Evolutionary conservation across 64 coral and sea anemone genomes (phyloP), one percentile per base, ranked within the genome.

Genomic region (Montipora cactus): DNA sequence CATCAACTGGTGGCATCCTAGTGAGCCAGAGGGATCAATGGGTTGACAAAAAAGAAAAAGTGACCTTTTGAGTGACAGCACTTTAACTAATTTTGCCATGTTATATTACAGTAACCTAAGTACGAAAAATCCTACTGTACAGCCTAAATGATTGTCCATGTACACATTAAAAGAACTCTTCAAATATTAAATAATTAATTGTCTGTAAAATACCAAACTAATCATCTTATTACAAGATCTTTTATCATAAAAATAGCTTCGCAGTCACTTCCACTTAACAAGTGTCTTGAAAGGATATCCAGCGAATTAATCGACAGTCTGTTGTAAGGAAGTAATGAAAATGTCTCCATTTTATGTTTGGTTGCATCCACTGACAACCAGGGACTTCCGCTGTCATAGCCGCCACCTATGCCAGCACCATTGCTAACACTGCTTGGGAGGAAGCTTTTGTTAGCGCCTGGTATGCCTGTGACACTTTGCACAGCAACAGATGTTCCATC

Each of bases 331-430:
- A 98, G 96, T 22, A 98, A 25, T 23, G 96, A 98, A 93, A 79
- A 98, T 55, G 96, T 98, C 79, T 98, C 96, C 79, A 98, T 89
- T 86, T 94, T 95, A 59, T 98, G 96, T 78, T 98, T 98, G 62
- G 96, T 98, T 67, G 96, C 96, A 5, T 98, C 96, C 45, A 98
- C 96, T 48, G 96, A 95, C 47, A 98, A 67, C 96, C 96, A 98
- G 20, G 96, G 96, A 75, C 96, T 98, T 44, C 79, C 49, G 4
- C 59, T 92, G 19, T 72, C 76, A 50, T 88, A 88, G 5, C 93
- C 82, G 8, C 81, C 92, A 6, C 92, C 96, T 5, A 76, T 62
- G 16, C 93, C 96, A 58, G 90, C 92, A 19, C 84, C 93, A 87
- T 94, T 97, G 21, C 79, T 80, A 14, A 98, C 67, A 51, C 81